Conservation (phyloP, 2,888 invertebrate species). For the Myopa testacea region DNA sequence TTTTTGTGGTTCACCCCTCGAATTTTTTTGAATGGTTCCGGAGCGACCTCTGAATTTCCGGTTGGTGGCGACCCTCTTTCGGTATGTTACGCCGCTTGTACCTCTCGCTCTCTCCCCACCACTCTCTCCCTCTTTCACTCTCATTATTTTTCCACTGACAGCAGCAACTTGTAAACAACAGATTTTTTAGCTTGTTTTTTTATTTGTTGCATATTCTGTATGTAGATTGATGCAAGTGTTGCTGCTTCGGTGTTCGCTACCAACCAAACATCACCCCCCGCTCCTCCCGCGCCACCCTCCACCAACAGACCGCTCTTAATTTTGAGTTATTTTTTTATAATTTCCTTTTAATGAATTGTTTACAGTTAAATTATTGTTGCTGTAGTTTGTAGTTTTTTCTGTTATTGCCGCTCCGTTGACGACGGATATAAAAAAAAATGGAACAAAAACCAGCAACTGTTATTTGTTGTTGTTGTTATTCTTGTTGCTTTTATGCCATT, state of each 20-base stretch:
- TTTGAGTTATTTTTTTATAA: constrained; percentile 22
- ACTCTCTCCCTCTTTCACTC: not conserved
- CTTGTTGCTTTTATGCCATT: constrained; percentile 1
- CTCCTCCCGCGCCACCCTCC: not conserved
- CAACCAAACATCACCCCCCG: not conserved
- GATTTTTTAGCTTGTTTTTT: not conserved
- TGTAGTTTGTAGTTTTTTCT: not conserved
- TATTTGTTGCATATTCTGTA: constrained; percentile 16
- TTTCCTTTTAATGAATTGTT: constrained; percentile 44
- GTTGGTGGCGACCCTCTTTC: constrained; percentile 20
- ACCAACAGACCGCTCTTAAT: not conserved
- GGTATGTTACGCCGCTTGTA: not conserved
- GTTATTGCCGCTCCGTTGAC: constrained; percentile 24
- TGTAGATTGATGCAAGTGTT: constrained; percentile 15
- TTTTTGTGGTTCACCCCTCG: not conserved
- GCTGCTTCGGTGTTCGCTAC: not conserved
- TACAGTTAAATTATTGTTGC: constrained; percentile 27
- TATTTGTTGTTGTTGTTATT: not conserved
- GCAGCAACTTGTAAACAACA: not conserved
- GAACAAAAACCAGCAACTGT: constrained; percentile 6
- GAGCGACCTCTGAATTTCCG: constrained; percentile 11
- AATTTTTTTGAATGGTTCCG: not conserved
- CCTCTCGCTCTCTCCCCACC: not conserved
- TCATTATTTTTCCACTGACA: not conserved
- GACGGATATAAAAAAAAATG: constrained; percentile 23